Evolutionary conservation across 2,888 invertebrate genomes (phyloP), one percentile per base, ranked within the genome.

Genomic region (Busseola fusca): DNA sequence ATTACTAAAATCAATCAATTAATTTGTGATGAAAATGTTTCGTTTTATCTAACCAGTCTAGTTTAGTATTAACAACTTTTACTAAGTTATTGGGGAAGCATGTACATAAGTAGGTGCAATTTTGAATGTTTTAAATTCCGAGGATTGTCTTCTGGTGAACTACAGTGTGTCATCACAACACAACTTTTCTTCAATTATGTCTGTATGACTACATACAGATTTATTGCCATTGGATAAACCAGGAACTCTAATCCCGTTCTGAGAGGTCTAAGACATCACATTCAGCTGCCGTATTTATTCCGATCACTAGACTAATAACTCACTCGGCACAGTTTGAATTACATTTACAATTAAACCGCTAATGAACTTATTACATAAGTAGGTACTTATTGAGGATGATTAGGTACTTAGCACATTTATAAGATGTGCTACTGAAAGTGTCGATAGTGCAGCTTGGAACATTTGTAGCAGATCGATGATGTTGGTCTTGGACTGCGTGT

Each of bases 1-100:
- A 73, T 67, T 78, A 54, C 40, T 52, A 14, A 42, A 52, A 69
- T n/a, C 57, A 69, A 58, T 58, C 54, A 40, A 62, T 56, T 74
- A 57, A 58, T 62, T 21, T 42, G 37, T 54, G 40, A 69, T 45
- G 67, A 67, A 72, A 76, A 50, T 50, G 0, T 57, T 48, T 52
- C 18, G n/a, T 25, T 67, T 57, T 54, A 48, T 34, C 12, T 58
- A 58, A 63, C 50, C 21, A 37, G 14, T 60, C 50, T 62, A 18
- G 50, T 56, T 64, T n/a, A n/a, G 45, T 27, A 27, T 42, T 34
- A 34, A 25, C 40, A 37, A 76, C 52, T 76, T 63, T 69, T 58
- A 45, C 69, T 14, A 40, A 58, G 30, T 58, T 25, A 69, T 56
- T 34, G 56, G 30, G 21, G 21, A 54, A 34, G 9, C 9, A 37